Evolutionary conservation across 1,140 invertebrate species (phyloP).

Genomic region (Drosophila kohkoa): DNA sequence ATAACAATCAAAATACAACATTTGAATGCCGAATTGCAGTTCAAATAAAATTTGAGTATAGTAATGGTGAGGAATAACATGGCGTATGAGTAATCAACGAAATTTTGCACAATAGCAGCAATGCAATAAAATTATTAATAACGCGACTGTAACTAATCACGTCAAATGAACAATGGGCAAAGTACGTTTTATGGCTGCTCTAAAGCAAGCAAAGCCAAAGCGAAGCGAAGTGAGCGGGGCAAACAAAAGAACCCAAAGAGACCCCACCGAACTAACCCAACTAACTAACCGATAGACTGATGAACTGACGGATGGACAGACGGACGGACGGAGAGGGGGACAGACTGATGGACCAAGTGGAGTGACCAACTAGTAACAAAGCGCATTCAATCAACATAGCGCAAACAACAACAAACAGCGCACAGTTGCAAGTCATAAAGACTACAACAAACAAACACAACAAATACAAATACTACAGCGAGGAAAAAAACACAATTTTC

Average conservation of each 20-base stretch:
- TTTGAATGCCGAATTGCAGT: not conserved
- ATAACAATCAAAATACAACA: not conserved
- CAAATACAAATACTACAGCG: constrained; percentile 42
- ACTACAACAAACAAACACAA: constrained; percentile 66
- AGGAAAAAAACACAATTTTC: constrained; percentile 26
- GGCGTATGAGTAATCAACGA: constrained; percentile 51
- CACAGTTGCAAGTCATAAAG: constrained; percentile 81
- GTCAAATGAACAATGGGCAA: constrained; percentile 36
- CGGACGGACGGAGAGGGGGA: not conserved
- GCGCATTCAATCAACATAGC: constrained; percentile 73
- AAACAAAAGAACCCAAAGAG: constrained; percentile 35
- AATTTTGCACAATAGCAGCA: constrained; percentile 37
- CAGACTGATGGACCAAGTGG: constrained; percentile 17
- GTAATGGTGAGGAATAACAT: not conserved
- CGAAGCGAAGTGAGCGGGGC: not conserved
- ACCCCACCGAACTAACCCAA: constrained; percentile 35
- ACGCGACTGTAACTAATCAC: constrained; percentile 50
- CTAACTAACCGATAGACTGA: constrained; percentile 25
- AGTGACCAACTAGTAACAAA: constrained; percentile 62
- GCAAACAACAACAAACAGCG: constrained; percentile 63
- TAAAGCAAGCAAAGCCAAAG: constrained; percentile 5
- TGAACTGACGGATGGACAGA: not conserved
- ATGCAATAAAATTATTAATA: constrained; percentile 51
- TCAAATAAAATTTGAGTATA: not conserved
- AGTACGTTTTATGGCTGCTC: constrained; percentile 42